These are phyloP conservation scores for Eurytoma californica DNA, from an alignment of 2,888 invertebrate species.

Conservation along the genomic window DNA sequence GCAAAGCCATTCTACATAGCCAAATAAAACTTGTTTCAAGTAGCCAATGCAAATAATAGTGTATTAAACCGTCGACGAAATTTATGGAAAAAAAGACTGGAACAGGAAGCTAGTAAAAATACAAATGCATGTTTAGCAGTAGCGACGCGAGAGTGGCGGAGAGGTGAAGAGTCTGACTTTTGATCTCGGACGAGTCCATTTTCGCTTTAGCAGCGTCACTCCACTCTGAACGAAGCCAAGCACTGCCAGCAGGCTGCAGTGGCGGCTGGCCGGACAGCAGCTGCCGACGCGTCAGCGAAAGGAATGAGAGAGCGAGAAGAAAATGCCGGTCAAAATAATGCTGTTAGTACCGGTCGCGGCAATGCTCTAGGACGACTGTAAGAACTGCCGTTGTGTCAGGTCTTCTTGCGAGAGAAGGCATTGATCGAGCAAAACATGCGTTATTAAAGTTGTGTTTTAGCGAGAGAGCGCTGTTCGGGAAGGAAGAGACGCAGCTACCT, in stretches of 20 bases:
- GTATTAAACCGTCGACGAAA: no score
- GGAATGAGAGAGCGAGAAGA: no score
- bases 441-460: constrained; percentile 20
- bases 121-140: no score
- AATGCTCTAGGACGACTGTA: no score
- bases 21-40: no score
- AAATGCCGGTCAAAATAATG: no score
- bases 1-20: no score
- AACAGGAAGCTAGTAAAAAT: no score
- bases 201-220: neutral
- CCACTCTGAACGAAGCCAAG: constrained; percentile 15
- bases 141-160: neutral
- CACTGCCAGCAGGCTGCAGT: neutral
- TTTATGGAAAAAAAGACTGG: no score
- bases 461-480: constrained; percentile 11
- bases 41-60: no score
- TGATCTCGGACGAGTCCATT: constrained; percentile 48
- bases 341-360: no score
- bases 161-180: constrained; percentile 12
- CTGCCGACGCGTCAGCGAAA: neutral
- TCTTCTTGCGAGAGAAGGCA: neutral
- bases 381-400: neutral
- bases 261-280: neutral
- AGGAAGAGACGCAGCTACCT: constrained; percentile 8
- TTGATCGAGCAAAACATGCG: constrained; percentile 31